Base-by-base conservation (phyloP, 1,140 invertebrate genomes). In the Anadara kagoshimensis region DNA sequence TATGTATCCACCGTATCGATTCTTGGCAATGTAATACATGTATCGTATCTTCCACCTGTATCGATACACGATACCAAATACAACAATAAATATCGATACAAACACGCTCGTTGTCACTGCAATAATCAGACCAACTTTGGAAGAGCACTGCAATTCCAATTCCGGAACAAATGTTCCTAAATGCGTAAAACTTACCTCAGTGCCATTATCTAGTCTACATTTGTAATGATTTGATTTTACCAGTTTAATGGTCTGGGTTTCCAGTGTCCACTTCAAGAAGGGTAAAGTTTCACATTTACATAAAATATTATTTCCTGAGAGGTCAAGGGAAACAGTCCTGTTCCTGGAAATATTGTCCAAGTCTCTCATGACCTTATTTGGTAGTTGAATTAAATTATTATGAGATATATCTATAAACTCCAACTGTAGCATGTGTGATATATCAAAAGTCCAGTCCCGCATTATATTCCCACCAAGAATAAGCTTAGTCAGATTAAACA, bases 41-140 rank as follows among this genome's bases (percentile, higher is more conserved):
- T 82, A 84, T 11, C 78, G 53, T 10, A 84, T 54, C 44, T 81
- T 84, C 82, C 82, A 83, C 14, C 69, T 16, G 36, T 58, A 65
- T 58, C 62, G 43, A 26, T 72, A 72, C 22, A 57, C 10, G 12
- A 69, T 1, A 43, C 57, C 47, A 18, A 47, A 16, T 41, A 69
- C 36, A 16, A 57, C n/a, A 5, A 58, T 8, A 20, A 56, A 43
- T 20, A 47, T 36, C 20, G n/a, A 67, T 5, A 57, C 18, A 16
- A 57, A 10, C 20, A 67, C 26, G 14, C 36, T 4, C 7, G 20
- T 18, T 26, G n/a, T 16, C 5, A 61, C 7, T 41, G 20, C 58
- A 43, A 11, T 36, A 20, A 22, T 61, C 1, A 61, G 29, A 41
- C 14, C 10, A 7, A 5, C 18, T 18, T 61, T 36, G 0, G 58